Percentiles rank a stretch among this genome's conserved stretches.
phyloP scores from a whole-genome alignment of 2,797 vertebrate genomes.

The Leptatherina wallacei region DNA sequence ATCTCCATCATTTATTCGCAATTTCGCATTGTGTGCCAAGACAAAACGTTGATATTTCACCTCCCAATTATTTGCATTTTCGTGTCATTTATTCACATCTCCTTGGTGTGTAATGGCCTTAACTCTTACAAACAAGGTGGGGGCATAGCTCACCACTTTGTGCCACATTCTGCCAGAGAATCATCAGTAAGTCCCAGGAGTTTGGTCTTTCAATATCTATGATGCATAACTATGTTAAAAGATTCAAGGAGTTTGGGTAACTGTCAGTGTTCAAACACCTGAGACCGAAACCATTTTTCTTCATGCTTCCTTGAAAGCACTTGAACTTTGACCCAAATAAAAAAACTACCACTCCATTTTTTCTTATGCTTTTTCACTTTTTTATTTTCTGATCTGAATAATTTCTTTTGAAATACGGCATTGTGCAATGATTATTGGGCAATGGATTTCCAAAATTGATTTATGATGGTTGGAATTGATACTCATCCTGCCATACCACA shows the following conservation, averaged over 20 bases:
- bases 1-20: too few species aligned
- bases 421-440: conserved; percentile 48
- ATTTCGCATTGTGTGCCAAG: too few species aligned
- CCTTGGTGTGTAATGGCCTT: too few species aligned
- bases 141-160: too few species aligned
- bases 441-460: conserved; percentile 46
- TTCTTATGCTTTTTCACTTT: background rate
- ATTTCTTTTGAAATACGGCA: background rate
- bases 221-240: background rate
- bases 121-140: too few species aligned
- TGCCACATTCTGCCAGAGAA: background rate
- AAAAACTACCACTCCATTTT: background rate
- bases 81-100: too few species aligned
- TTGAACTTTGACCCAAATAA: conserved; percentile 14
- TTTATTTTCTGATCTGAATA: conserved; percentile 11
- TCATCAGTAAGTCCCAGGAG: background rate
- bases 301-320: background rate
- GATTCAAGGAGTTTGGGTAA: background rate
- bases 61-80: too few species aligned
- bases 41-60: too few species aligned
- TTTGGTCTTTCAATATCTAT: background rate
- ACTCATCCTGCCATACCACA: conserved; percentile 46
- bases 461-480: conserved; percentile 61
- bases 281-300: background rate
- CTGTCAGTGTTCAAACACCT: background rate